Evolutionary conservation across 2,888 invertebrate genomes (phyloP), one percentile per base, ranked within the genome.

Genomic region (Eupithecia inturbata): DNA sequence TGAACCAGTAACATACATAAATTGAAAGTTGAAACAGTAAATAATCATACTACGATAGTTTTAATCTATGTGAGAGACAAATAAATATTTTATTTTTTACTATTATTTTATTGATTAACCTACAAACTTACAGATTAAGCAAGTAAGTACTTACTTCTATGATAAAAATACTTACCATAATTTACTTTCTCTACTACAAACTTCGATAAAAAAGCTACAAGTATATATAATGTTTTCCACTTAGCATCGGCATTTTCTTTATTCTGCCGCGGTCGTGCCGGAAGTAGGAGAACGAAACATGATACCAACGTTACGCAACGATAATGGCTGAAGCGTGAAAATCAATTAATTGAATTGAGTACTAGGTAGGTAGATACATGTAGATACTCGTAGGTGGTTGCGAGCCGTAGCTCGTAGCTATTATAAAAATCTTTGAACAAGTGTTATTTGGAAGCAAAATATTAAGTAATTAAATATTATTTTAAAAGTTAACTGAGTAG

Each of bases 291-390:
- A 70, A 69, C 36, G 71, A 45, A 77, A 74, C 76, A 72, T 76
- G 74, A 76, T 73, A 67, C 71, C 64, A 70, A 72, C 74, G 73
- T 76, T 77, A 77, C 76, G 79, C 70, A 80, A 78, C 78, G 76
- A 53, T 77, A 76, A 77, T 77, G 76, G 71, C 60, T 63, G 74
- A 68, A 73, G 72, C 79, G 77, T 77, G 70, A 78, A 79, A 78
- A 78, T 79, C 76, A 77, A 79, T 76, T 76, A 73, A 73, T 72
- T 76, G 69, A 68, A 67, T 70, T 62, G 31, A 16, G 1, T 57
- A 57, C 53, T 12, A 49, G 7, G 49, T n/a, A n/a, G n/a, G n/a
- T n/a, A n/a, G n/a, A n/a, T n/a, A n/a, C n/a, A n/a, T n/a, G n/a
- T n/a, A 49, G 49, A n/a, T 49, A 49, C 22, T n/a, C 22, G 53